Base-by-base conservation (phyloP, 2,113 vertebrate species). In the Cathartes aura region DNA sequence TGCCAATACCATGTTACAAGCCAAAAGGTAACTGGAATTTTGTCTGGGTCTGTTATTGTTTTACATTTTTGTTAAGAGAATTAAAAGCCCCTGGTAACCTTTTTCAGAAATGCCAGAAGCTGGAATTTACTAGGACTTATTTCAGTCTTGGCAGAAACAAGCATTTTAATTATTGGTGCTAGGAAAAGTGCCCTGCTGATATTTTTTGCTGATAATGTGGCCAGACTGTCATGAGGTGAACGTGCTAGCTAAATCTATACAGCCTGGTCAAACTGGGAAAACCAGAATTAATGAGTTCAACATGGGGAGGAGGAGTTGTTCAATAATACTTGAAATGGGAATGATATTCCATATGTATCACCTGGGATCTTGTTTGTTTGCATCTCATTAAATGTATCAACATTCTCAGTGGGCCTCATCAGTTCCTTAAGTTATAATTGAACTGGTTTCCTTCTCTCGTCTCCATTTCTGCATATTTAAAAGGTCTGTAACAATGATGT, bases 1-100 rank as follows among this genome's bases (percentile, higher is more conserved):
- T 99, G 67, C 99, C 99, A 17, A 55, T 99, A 12, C 99, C 99
- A 0, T 99, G 99, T 66, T 98, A 99, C 95, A 99, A 99, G 93
- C 99, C 99, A 34, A 98, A 98, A 99, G 99, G 99, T 99, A 98
- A 88, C 68, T 92, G 82, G 59, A 34, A 48, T 90, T 93, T 80
- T 48, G 86, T 84, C 87, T 87, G 81, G 12, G 19, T 74, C 83
- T 94, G 75, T 71, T 85, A 36, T 62, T 95, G 82, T 73, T 86
- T 50, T 43, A 47, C 68, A 5, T 91, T 96, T 94, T 95, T 96
- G 84, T 78, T 78, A 58, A 1, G 85, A 68, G 94, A 94, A 82
- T 96, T 96, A 94, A 97, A 86, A 93, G 88, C 32, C 91, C 88
- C 95, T 82, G 85, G 95, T 95, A 97, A 86, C 78, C 87, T 80